Base-by-base conservation (phyloP, 2,888 invertebrate genomes). In the Scaeva pyrastri region DNA sequence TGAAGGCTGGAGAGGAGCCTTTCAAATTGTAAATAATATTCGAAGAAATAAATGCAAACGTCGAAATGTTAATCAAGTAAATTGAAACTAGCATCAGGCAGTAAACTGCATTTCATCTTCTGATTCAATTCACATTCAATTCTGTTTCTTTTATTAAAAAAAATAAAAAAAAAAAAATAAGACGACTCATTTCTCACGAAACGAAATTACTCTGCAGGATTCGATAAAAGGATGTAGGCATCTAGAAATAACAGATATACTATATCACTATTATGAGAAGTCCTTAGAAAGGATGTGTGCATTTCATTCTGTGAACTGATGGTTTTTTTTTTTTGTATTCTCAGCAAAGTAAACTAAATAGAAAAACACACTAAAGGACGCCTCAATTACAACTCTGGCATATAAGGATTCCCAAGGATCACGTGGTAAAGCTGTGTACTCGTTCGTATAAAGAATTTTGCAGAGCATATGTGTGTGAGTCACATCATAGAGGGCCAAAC, bases 41-140 rank as follows among this genome's bases (percentile, higher is more conserved):
- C 10, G 16, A 52, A 31, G 56, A 50, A 64, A 50, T 73, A 83
- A 39, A 60, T 26, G 48, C 50, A 84, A 74, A 80, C 80, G 80
- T 70, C 76, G 72, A 85, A 85, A 85, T 85, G 76, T 80, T 85
- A 85, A 85, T 85, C 85, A 85, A 80, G 72, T 80, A 80, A 85
- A 76, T 85, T 85, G 81, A 76, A 85, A 72, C 56, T 80, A 72
- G 76, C 60, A 70, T 68, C 55, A 80, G 71, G 68, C 31, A 76
- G 76, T 70, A 73, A 85, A 73, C 68, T 83, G 72, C 68, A 72
- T 31, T 31, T 36, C 72, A 62, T 71, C 76, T 68, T 79, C 66
- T 68, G 60, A 80, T 81, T 85, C 80, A 80, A 72, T 80, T 72
- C 66, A 62, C 73, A 76, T 75, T 80, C 79, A 45, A 7, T 36